Conservation (phyloP, 2,797 vertebrate species). For the Arnoldichthys spilopterus region DNA sequence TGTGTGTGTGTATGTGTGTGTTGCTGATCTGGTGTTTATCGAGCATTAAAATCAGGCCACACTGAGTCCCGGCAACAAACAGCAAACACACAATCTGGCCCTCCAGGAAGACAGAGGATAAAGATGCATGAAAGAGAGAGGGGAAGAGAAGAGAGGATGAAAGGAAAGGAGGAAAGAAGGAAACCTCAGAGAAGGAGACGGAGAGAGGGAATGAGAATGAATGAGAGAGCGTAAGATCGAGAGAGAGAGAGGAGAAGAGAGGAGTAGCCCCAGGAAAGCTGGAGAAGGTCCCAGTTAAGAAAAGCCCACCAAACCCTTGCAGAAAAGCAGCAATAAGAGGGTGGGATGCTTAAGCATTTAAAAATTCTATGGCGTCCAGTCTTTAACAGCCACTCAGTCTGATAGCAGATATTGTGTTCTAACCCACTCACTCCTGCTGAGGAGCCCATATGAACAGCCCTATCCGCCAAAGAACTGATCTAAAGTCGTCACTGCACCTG, state of each 20-base stretch:
- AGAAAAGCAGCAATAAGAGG: background rate
- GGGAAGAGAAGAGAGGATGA: constrained; percentile 10
- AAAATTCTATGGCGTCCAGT: background rate
- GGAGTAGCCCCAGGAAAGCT: constrained; percentile 55
- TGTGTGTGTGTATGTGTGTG: constrained; percentile 29
- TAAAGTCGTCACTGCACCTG: no score
- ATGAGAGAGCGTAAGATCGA: constrained; percentile 13
- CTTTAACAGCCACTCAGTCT: background rate
- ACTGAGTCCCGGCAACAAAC: constrained; percentile 46
- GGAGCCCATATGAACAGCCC: no score
- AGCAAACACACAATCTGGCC: constrained; percentile 44
- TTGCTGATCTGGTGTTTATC: constrained; percentile 45
- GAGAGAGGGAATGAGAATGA: background rate
- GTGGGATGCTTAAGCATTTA: no score
- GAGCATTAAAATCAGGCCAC: constrained; percentile 57
- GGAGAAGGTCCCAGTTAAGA: constrained; percentile 53
- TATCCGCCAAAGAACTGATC: no score
- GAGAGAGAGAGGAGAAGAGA: background rate
- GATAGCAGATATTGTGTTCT: background rate
- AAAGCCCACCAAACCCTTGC: constrained; percentile 7
- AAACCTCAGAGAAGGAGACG: constrained; percentile 9
- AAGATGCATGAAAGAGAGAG: constrained; percentile 14
- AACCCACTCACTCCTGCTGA: no score
- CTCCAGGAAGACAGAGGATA: constrained; percentile 42
- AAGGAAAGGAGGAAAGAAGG: constrained; percentile 39